Evolutionary conservation across 2,797 vertebrate genomes (phyloP).

Genomic region (Pseudomugil gertrudae): DNA sequence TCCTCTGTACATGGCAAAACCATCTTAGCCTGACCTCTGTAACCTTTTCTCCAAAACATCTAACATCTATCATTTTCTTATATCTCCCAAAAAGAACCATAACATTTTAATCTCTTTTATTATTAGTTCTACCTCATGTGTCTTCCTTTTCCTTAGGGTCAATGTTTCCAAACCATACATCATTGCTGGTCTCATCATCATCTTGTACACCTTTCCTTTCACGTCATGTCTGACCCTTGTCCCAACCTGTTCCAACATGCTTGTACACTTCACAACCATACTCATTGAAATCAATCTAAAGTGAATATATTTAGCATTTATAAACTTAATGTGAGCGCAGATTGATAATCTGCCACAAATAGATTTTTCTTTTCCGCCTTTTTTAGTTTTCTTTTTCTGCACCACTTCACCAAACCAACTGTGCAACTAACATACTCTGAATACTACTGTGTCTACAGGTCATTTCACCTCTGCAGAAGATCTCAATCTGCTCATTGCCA

Average conservation of each 20-base stretch:
- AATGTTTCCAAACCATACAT: not conserved
- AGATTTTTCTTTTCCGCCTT: not conserved
- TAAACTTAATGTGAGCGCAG: not conserved
- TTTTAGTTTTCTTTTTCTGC: not conserved
- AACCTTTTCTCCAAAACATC: no score
- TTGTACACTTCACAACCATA: not conserved
- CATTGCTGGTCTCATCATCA: not conserved
- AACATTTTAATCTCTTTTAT: no score
- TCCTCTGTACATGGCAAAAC: no score
- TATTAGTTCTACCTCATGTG: not conserved
- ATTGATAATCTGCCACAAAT: not conserved
- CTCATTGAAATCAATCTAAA: not conserved
- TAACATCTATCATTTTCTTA: no score
- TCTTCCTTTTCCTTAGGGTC: not conserved
- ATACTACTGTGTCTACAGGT: constrained; percentile 72
- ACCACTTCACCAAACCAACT: not conserved
- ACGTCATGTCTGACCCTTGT: not conserved
- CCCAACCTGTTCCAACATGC: not conserved
- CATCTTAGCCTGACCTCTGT: no score
- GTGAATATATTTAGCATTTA: not conserved
- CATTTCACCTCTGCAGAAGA: constrained; percentile 98
- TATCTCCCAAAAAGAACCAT: no score
- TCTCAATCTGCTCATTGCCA: constrained; percentile 95
- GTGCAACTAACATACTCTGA: not conserved
- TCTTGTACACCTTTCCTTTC: not conserved